These are phyloP conservation scores for Cerceris rybyensis DNA, from an alignment of 2,888 invertebrate genomes.

Conservation along the genomic window DNA sequence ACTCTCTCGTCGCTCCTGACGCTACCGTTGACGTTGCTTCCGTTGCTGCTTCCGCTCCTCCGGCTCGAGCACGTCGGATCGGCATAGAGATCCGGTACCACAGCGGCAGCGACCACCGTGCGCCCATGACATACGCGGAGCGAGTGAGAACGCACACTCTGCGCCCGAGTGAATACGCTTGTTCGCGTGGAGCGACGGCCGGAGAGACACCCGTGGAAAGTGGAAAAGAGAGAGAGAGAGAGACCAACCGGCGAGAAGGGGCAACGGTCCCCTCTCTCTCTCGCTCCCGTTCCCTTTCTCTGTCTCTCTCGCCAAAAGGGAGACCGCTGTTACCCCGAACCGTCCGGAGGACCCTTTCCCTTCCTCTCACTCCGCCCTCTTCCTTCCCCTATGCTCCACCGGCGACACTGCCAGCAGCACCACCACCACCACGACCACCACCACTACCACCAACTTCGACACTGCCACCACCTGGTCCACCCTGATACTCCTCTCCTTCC, in stretches of 20 bases:
- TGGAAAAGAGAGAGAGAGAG: slow-evolving; percentile 31
- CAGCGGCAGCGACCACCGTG: slow-evolving; percentile 71
- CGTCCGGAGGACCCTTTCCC: slow-evolving; percentile 59
- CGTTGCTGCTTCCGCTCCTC: slow-evolving; percentile 28
- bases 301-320: slow-evolving; percentile 11
- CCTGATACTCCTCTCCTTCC: slow-evolving; percentile 36
- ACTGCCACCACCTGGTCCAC: slow-evolving; percentile 56
- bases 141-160: slow-evolving; percentile 75
- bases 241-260: slow-evolving; percentile 19
- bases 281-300: slow-evolving; percentile 5
- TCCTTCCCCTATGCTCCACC: slow-evolving; percentile 34
- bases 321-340: slow-evolving; percentile 43
- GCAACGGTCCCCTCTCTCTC: slow-evolving; percentile 26
- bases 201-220: slow-evolving; percentile 30
- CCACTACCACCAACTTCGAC: slow-evolving; percentile 48
- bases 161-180: slow-evolving; percentile 65
- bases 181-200: slow-evolving; percentile 45
- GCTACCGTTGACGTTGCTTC: slow-evolving; percentile 18
- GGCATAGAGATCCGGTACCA: slow-evolving; percentile 71
- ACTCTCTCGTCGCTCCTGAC: slow-evolving; percentile 16
- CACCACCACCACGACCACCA: slow-evolving; percentile 43
- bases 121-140: slow-evolving; percentile 79
- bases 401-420: slow-evolving; percentile 47
- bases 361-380: slow-evolving; percentile 54
- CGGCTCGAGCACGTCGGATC: slow-evolving; percentile 58